These are phyloP conservation scores for Otolemur garnettii DNA, from an alignment of 2,113 vertebrate species.

Conservation along the genomic window DNA sequence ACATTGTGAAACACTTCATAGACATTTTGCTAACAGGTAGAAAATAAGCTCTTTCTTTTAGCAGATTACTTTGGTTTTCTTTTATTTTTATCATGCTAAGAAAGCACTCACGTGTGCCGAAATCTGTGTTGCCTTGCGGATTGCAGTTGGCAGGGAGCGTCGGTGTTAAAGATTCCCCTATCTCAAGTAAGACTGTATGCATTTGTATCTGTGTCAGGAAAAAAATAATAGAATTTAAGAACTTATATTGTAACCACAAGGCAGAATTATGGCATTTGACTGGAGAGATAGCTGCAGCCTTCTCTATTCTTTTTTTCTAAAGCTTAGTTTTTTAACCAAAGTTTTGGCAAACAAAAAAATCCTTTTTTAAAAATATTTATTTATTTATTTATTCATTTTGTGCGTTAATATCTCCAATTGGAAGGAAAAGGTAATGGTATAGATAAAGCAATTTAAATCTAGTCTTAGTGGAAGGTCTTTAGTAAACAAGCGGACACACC, in stretches of 20 bases:
- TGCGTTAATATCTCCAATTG: constrained; percentile 53
- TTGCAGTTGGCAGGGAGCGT: constrained; percentile 69
- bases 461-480: not conserved
- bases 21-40: constrained; percentile 61
- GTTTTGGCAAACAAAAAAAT: constrained; percentile 81
- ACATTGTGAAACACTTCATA: constrained; percentile 32
- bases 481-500: not conserved
- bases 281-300: constrained; percentile 73
- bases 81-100: constrained; percentile 43
- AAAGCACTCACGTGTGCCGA: not conserved
- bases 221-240: constrained; percentile 66
- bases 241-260: constrained; percentile 78
- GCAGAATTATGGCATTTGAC: constrained; percentile 68
- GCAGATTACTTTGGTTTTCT: constrained; percentile 38
- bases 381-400: too few species aligned
- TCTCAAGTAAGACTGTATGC: constrained; percentile 77
- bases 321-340: constrained; percentile 77
- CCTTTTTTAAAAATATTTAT: constrained; percentile 2
- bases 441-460: constrained; percentile 72
- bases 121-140: constrained; percentile 57
- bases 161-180: constrained; percentile 72
- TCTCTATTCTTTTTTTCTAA: constrained; percentile 52
- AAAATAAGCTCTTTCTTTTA: constrained; percentile 36
- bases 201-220: constrained; percentile 72
- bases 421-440: constrained; percentile 69